Evolutionary conservation across 2,113 vertebrate genomes (phyloP).

Genomic region (Aldabrachelys gigantea): DNA sequence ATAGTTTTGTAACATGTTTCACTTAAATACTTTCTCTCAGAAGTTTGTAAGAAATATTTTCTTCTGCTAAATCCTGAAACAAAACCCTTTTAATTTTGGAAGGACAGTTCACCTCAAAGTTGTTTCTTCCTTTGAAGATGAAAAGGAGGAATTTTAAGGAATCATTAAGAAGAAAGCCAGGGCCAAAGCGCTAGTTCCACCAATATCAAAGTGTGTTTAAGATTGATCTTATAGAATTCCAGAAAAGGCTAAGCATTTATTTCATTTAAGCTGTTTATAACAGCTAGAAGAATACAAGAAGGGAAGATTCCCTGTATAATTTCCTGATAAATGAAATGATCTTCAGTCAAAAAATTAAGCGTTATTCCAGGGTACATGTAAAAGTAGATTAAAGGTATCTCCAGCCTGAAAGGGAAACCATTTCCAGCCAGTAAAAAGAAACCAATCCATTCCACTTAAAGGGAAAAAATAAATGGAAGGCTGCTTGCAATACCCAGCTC

Average conservation of each 20-base stretch:
- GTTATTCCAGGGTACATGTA: neutral
- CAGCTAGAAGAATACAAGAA: accelerated
- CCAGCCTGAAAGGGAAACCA: neutral
- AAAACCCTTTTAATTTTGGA: neutral
- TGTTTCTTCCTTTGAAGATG: neutral
- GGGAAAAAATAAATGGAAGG: neutral
- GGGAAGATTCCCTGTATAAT: neutral
- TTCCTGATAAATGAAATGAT: neutral
- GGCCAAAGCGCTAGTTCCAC: neutral
- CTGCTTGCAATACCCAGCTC: neutral
- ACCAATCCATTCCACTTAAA: neutral
- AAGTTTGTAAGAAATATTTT: too few relatives aligned
- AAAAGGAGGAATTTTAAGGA: neutral
- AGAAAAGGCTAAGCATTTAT: neutral
- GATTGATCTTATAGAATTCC: neutral
- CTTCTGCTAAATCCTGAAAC: conserved; percentile 10
- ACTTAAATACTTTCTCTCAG: too few relatives aligned
- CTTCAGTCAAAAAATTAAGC: neutral
- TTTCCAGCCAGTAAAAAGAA: neutral
- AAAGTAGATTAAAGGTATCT: neutral
- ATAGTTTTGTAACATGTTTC: neutral
- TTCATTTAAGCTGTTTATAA: neutral
- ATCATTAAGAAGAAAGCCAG: neutral
- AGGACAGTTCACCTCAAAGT: neutral
- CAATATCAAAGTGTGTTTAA: neutral